These are phyloP conservation scores for Acanthococcus lagerstroemiae DNA, from an alignment of 2,888 invertebrate species.

Conservation along the genomic window DNA sequence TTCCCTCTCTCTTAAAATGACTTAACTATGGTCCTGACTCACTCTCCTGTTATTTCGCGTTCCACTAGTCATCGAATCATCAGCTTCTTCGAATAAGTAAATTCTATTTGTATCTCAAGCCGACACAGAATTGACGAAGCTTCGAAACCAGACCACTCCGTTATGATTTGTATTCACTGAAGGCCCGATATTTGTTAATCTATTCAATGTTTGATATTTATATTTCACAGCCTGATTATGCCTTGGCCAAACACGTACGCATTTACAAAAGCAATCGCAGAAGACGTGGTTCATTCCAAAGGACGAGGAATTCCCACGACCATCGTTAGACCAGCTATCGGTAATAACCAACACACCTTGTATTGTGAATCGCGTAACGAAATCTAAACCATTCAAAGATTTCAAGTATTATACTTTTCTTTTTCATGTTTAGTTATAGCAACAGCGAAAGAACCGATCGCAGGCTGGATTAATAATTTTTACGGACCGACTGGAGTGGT, in stretches of 20 bases:
- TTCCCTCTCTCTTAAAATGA: too few species aligned
- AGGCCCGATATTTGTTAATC: too few species aligned
- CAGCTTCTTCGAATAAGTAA: too few species aligned
- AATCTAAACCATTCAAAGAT: background rate
- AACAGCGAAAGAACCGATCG: conserved; percentile 43
- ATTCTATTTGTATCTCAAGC: too few species aligned
- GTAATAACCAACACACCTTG: conserved; percentile 45
- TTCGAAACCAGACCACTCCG: too few species aligned
- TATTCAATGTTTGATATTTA: too few species aligned
- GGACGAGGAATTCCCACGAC: conserved; percentile 65
- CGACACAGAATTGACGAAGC: too few species aligned
- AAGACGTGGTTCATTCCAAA: conserved; percentile 58
- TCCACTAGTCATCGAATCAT: too few species aligned
- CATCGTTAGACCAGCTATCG: conserved; percentile 75
- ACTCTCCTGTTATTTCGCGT: too few species aligned
- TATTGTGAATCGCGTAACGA: background rate
- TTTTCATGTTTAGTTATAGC: conserved; percentile 39
- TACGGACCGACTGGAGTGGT: conserved; percentile 55
- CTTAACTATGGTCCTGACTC: too few species aligned
- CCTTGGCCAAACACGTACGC: conserved; percentile 83
- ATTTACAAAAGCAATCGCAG: conserved; percentile 81
- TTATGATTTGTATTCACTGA: too few species aligned
- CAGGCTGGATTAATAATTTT: conserved; percentile 59
- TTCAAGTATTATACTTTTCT: background rate
- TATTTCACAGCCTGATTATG: conserved; percentile 43